Evolutionary conservation across 2,113 vertebrate genomes (phyloP).

Genomic region (Scalopus aquaticus): DNA sequence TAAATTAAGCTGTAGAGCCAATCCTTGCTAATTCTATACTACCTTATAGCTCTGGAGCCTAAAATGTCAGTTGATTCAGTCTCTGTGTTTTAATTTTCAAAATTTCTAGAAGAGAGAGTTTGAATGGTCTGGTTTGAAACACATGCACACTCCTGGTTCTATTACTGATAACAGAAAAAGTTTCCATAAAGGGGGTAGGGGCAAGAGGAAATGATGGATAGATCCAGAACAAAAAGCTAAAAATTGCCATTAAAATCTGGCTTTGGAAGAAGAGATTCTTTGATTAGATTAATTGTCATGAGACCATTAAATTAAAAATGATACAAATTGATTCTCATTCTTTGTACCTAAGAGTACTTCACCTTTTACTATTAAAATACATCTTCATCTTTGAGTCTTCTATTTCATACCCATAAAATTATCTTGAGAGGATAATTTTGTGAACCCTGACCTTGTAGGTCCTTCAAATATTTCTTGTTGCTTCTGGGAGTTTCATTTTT

Average conservation of each 20-base stretch:
- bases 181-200: neutral
- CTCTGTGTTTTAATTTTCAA: conserved; percentile 26
- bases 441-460: conserved; percentile 25
- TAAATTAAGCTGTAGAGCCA: neutral
- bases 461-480: conserved; percentile 47
- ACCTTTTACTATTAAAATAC: conserved; percentile 22
- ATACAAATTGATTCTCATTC: neutral
- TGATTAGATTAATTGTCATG: neutral
- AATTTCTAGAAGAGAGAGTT: conserved; percentile 23
- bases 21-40: neutral
- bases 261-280: conserved; percentile 28
- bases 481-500: conserved; percentile 43
- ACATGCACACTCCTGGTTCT: neutral
- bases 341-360: neutral
- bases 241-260: neutral
- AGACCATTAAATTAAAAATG: conserved; percentile 51
- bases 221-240: neutral
- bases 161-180: neutral
- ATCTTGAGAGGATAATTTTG: conserved; percentile 16
- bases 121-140: neutral
- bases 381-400: neutral
- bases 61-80: neutral
- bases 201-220: neutral
- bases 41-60: neutral
- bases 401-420: neutral